Percentiles rank a stretch among this genome's conserved stretches.
These are phyloP conservation scores for Rachycentron canadum DNA, from an alignment of 2,797 vertebrate species.

Conservation along the genomic window DNA sequence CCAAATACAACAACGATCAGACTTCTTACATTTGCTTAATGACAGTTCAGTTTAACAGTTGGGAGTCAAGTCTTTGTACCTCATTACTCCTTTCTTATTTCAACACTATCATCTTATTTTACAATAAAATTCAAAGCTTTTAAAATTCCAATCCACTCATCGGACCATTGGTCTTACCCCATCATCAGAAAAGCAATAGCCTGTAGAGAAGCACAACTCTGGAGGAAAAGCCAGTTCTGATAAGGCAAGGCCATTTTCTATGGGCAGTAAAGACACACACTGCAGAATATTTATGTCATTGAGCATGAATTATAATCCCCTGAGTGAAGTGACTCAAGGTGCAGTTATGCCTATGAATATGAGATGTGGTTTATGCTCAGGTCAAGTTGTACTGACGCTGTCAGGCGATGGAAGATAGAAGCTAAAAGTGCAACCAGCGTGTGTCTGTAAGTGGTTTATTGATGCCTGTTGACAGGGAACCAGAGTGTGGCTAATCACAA, in stretches of 20 bases:
- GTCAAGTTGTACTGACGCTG: conserved; percentile 37
- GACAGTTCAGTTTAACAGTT: background rate
- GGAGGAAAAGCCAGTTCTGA: background rate
- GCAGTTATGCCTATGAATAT: conserved; percentile 27
- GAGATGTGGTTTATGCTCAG: conserved; percentile 33
- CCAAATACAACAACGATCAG: background rate
- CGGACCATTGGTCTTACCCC: background rate
- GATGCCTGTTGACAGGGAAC: conserved; percentile 61
- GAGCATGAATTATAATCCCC: conserved; percentile 25
- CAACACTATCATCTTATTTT: background rate
- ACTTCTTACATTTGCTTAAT: background rate
- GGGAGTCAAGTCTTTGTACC: background rate
- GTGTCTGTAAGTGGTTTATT: conserved; percentile 67
- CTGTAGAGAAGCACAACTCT: background rate
- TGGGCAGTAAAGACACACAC: conserved; percentile 11
- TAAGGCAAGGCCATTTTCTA: background rate
- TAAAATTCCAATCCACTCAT: background rate
- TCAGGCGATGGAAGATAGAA: conserved; percentile 20
- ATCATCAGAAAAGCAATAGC: background rate
- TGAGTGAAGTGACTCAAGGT: conserved; percentile 11
- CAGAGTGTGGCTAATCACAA: conserved; percentile 60
- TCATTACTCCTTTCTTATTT: background rate
- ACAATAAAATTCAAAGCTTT: conserved; percentile 1
- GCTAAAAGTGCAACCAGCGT: conserved; percentile 30
- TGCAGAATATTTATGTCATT: conserved; percentile 17